phyloP scores from a whole-genome alignment of 2,797 vertebrate genomes.

The Xenops minutus region DNA sequence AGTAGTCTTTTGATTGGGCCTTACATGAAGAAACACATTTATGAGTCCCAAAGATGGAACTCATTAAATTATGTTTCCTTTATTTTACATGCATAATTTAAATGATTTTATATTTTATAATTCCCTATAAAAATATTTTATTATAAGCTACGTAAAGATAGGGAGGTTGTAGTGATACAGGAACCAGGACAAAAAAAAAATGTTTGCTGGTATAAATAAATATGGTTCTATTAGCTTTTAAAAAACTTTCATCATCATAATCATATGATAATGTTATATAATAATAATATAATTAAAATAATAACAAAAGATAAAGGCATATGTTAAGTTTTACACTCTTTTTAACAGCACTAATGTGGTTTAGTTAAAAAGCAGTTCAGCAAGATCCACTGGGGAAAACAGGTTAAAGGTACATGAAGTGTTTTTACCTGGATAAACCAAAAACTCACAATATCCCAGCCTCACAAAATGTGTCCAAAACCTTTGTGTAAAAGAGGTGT shows the following conservation, averaged over 20 bases:
- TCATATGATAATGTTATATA: too few relatives aligned
- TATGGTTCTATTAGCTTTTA: not conserved
- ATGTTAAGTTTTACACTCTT: not conserved
- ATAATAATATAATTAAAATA: not conserved
- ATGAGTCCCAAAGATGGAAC: conserved; percentile 16
- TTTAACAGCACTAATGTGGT: not conserved
- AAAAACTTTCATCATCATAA: not conserved
- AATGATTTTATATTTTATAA: conserved; percentile 24
- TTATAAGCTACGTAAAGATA: not conserved
- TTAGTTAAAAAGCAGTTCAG: not conserved
- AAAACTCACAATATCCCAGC: not conserved
- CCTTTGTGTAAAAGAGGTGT: not conserved
- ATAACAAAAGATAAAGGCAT: not conserved
- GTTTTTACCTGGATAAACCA: not conserved
- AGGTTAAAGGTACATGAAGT: not conserved
- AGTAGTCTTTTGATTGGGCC: not conserved
- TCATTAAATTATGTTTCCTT: conserved; percentile 22
- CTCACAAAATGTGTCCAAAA: not conserved
- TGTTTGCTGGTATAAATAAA: not conserved
- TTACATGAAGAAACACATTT: conserved; percentile 22
- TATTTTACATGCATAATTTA: conserved; percentile 6
- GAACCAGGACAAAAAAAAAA: not conserved
- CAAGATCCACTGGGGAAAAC: not conserved
- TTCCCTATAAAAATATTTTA: conserved; percentile 24
- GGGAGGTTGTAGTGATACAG: not conserved